These are phyloP conservation scores for Scaptomyza caliginosa DNA, from an alignment of 2,888 invertebrate species.

Conservation along the genomic window DNA sequence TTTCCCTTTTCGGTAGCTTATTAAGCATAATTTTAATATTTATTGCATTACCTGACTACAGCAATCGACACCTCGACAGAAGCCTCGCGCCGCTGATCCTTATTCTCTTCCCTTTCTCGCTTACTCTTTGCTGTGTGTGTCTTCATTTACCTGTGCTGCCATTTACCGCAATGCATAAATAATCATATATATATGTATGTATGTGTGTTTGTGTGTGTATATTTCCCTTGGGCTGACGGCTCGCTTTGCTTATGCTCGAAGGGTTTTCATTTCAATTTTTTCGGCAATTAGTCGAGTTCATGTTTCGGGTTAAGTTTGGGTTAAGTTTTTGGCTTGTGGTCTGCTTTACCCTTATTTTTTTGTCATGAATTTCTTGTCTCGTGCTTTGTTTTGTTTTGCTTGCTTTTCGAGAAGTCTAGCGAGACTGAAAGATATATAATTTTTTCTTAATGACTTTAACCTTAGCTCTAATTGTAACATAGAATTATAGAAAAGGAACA, in stretches of 20 bases:
- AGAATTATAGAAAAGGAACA: not conserved
- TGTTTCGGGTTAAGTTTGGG: conserved; percentile 61
- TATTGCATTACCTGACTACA: conserved; percentile 49
- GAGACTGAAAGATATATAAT: not conserved
- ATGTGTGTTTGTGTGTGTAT: not conserved
- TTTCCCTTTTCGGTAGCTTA: conserved; percentile 35
- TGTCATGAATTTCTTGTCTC: conserved; percentile 17
- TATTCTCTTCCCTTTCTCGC: conserved; percentile 7
- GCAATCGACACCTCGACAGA: conserved; percentile 44
- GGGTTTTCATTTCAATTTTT: conserved; percentile 58
- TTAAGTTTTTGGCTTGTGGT: conserved; percentile 48
- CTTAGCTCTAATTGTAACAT: not conserved
- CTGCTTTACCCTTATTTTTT: conserved; percentile 17
- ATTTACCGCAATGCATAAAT: conserved; percentile 56
- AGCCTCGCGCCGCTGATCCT: conserved; percentile 15
- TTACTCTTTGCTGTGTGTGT: not conserved
- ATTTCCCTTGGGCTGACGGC: conserved; percentile 8
- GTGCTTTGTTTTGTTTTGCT: conserved; percentile 17
- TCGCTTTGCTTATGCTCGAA: conserved; percentile 4
- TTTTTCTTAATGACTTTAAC: not conserved
- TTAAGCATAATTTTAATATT: conserved; percentile 54
- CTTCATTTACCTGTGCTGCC: conserved; percentile 44
- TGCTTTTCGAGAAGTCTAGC: not conserved
- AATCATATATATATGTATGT: not conserved
- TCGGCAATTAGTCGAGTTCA: conserved; percentile 66